A percentile compares a stretch with the other conserved stretches of the same genome.
phyloP scores from a whole-genome alignment of 2,113 vertebrate species.

The Vidua chalybeata region DNA sequence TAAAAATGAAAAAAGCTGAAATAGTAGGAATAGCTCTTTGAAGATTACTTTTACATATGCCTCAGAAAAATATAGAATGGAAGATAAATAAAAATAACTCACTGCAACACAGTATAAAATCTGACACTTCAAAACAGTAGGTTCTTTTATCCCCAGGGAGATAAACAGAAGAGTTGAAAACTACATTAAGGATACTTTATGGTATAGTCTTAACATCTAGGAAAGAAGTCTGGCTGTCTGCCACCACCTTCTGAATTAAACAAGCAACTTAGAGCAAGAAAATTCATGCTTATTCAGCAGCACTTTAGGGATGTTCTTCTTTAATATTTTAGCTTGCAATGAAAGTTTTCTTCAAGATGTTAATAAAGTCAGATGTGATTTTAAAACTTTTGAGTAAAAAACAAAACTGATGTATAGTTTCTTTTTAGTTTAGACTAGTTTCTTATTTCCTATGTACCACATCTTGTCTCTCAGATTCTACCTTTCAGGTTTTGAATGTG shows the following conservation, averaged over 20 bases:
- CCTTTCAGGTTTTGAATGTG: background rate
- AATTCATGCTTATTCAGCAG: conserved; percentile 19
- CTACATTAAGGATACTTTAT: conserved; percentile 71
- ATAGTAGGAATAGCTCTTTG: conserved; percentile 68
- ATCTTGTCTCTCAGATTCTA: background rate
- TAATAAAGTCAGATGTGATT: background rate
- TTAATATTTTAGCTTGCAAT: conserved; percentile 21
- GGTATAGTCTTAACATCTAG: conserved; percentile 50
- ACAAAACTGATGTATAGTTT: background rate
- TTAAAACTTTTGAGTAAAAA: background rate
- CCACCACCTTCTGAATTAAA: conserved; percentile 23
- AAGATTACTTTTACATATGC: conserved; percentile 67
- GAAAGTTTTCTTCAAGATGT: background rate
- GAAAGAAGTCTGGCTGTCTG: conserved; percentile 45
- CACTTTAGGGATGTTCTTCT: conserved; percentile 26
- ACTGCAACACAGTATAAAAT: conserved; percentile 61
- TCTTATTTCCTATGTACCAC: background rate
- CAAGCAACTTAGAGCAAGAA: conserved; percentile 18
- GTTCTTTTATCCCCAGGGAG: conserved; percentile 65
- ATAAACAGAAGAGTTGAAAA: conserved; percentile 75
- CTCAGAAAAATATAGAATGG: conserved; percentile 62
- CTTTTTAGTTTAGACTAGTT: background rate
- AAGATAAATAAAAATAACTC: conserved; percentile 74
- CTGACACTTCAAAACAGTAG: conserved; percentile 72
- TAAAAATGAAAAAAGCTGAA: conserved; percentile 58